These are phyloP conservation scores for Trichonephila clavata DNA, from an alignment of 1,140 invertebrate genomes.

Conservation along the genomic window DNA sequence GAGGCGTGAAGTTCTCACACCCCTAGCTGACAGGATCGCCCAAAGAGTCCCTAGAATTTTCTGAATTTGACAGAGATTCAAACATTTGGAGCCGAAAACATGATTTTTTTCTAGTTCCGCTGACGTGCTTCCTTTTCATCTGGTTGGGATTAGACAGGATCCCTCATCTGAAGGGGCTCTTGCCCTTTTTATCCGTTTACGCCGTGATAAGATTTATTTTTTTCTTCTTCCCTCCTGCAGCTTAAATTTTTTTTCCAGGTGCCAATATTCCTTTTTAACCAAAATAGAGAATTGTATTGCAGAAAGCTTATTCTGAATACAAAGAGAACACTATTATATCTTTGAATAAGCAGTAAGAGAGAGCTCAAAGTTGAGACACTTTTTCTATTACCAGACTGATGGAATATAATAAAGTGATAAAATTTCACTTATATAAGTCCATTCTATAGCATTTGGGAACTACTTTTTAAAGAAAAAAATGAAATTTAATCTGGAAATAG, in stretches of 20 bases:
- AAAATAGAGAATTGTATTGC: conserved; percentile 34
- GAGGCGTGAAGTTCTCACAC: conserved; percentile 1
- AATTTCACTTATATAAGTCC: neutral
- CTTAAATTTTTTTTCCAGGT: conserved; percentile 2
- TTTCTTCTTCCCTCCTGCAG: neutral
- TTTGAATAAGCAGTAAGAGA: neutral
- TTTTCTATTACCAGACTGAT: neutral
- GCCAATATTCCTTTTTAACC: neutral
- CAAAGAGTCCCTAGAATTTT: conserved; percentile 47
- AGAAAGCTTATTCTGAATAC: neutral
- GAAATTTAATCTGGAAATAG: neutral
- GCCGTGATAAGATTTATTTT: conserved; percentile 50
- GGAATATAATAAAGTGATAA: neutral
- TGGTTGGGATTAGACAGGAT: conserved; percentile 30
- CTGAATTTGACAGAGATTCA: conserved; percentile 64
- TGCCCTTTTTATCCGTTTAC: conserved; percentile 50
- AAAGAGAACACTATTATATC: neutral
- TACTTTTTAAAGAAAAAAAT: neutral
- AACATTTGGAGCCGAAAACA: conserved; percentile 60
- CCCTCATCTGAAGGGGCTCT: conserved; percentile 37
- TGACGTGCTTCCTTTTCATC: conserved; percentile 55
- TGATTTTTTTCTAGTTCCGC: conserved; percentile 27
- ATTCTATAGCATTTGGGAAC: neutral
- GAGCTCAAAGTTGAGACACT: neutral
- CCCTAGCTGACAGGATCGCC: conserved; percentile 24